Percentiles rank a stretch among this genome's conserved stretches.
phyloP scores from a whole-genome alignment of 2,888 invertebrate genomes.

The Chromoteleia sp. region DNA sequence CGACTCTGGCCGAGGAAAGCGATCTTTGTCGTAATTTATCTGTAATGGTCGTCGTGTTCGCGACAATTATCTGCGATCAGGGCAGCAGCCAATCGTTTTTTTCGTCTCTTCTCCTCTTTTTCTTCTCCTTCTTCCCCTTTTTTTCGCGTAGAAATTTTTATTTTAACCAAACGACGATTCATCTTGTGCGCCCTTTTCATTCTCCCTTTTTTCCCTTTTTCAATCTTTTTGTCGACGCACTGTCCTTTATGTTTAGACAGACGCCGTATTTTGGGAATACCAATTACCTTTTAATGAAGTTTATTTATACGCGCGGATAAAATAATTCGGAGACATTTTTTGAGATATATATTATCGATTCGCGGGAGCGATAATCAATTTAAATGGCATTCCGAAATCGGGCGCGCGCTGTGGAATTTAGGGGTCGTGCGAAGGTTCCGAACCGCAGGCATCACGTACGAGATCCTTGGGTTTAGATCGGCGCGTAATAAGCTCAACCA shows the following conservation, averaged over 20 bases:
- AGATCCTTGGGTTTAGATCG: conserved; percentile 53
- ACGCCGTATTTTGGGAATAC: conserved; percentile 38
- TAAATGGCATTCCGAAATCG: conserved; percentile 47
- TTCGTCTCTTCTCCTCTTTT: conserved; percentile 10
- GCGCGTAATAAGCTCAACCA: conserved; percentile 54
- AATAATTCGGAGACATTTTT: conserved; percentile 46
- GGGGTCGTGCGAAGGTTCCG: conserved; percentile 56
- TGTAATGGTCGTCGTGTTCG: conserved; percentile 67
- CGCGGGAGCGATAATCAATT: conserved; percentile 40
- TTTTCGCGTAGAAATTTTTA: conserved; percentile 52
- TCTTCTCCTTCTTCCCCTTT: conserved; percentile 11
- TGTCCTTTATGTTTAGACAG: conserved; percentile 6
- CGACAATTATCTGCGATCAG: conserved; percentile 69
- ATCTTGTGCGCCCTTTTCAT: conserved; percentile 28
- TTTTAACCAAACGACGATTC: conserved; percentile 58
- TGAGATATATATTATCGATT: conserved; percentile 38
- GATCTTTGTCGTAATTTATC: conserved; percentile 70
- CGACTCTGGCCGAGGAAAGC: conserved; percentile 46
- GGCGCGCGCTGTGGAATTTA: conserved; percentile 45
- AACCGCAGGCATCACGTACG: conserved; percentile 17
- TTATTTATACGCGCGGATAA: conserved; percentile 39
- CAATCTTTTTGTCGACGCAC: conserved; percentile 6
- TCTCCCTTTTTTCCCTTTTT: conserved; percentile 1
- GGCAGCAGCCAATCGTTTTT: conserved; percentile 54
- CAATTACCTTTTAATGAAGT: conserved; percentile 53